Conservation (phyloP, 2,888 invertebrate species). For the Tineola bisselliella region DNA sequence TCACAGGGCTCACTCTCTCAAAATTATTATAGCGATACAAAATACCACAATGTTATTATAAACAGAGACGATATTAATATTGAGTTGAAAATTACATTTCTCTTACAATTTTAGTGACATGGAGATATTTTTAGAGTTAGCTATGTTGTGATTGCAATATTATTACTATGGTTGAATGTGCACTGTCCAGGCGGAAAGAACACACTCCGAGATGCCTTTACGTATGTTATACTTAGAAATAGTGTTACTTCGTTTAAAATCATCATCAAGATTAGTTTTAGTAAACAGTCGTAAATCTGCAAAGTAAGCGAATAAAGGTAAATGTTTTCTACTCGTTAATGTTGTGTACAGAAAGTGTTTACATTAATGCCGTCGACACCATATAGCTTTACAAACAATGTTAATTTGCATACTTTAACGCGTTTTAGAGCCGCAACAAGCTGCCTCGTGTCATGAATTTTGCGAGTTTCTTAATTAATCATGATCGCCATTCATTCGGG, state of each 20-base stretch:
- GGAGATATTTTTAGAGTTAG: too few species aligned
- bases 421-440: conserved; percentile 1
- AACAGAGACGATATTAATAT: too few species aligned
- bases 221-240: too few species aligned
- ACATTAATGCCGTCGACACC: conserved; percentile 1
- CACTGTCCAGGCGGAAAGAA: too few species aligned
- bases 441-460: background rate
- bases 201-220: too few species aligned
- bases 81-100: too few species aligned
- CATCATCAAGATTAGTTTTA: too few species aligned
- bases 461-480: conserved; percentile 1
- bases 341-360: background rate
- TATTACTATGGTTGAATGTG: too few species aligned
- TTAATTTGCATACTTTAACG: conserved; percentile 10
- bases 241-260: too few species aligned
- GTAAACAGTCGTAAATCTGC: background rate
- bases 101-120: too few species aligned
- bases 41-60: background rate
- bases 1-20: background rate
- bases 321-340: background rate
- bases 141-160: too few species aligned
- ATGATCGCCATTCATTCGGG: conserved; percentile 2
- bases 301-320: background rate
- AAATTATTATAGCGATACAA: background rate
- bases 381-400: conserved; percentile 2